Base-by-base conservation (phyloP, 2,888 invertebrate genomes). In the Ypsolopha sequella region DNA sequence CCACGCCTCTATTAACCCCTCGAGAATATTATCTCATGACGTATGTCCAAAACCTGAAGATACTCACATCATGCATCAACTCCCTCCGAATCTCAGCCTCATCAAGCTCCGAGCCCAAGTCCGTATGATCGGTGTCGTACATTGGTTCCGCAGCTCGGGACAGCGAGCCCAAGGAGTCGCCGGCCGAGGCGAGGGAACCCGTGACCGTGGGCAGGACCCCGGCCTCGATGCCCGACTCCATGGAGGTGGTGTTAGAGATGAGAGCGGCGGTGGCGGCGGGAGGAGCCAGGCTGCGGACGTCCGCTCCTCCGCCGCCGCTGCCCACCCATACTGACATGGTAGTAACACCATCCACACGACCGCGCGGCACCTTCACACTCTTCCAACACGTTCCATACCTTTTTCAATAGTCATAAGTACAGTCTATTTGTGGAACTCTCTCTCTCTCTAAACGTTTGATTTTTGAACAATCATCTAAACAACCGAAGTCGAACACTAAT, bases 101-200 rank as follows among this genome's bases (percentile, higher is more conserved):
- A 73, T 95, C 94, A 58, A 90, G 80, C 67, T 95, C 94, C 50
- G 94, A 94, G 55, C 91, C 93, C 51, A 94, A 88, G 73, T 94
- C 94, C 14, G 94, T 94, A 65, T 93, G 93, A 71, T 94, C 94
- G 50, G 93, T 93, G 66, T 93, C 92, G 70, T 93, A 93, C 49
- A 89, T 75, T 39, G 90, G 90, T 64, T 91, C 92, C 2, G 81
- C 86, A 6, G 89, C 88, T 52, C 90, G 81, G 45, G 90, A 89
- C 54, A 89, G 68, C 9, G 89, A 89, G 47, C 88, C 89, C 61
- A 90, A 76, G 0, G 90, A 90, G 60, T 86, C 78, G 61, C 88
- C 63, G 54, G 88, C 78, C 51, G 89, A 85, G 59, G 88, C 71
- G 59, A 92, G 81, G 1, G 92, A 92, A 47, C 92, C 92, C 38